Evolutionary conservation across 2,888 invertebrate species (phyloP).

Genomic region (Lasioglossum morio): DNA sequence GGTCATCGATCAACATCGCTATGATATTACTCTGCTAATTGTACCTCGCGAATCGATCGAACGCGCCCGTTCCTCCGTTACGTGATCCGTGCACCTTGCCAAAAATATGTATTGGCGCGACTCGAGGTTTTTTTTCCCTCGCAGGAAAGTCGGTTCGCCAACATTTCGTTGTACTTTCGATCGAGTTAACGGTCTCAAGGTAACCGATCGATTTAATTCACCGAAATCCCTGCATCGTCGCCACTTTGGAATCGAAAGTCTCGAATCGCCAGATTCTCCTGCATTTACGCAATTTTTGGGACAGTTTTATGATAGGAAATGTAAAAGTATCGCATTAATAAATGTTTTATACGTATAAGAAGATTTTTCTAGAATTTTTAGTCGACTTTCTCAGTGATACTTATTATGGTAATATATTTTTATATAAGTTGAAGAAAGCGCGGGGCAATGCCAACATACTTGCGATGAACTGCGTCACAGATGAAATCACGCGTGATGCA

Average conservation of each 20-base stretch:
- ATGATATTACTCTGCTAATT: conserved; percentile 19
- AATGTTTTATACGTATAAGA: background rate
- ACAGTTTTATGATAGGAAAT: background rate
- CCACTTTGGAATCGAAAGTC: background rate
- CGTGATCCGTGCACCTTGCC: background rate
- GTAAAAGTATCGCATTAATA: background rate
- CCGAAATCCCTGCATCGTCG: background rate
- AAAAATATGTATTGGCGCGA: background rate
- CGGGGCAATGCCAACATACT: background rate
- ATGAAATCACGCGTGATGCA: background rate
- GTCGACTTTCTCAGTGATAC: background rate
- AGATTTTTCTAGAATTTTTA: background rate
- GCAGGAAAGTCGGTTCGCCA: background rate
- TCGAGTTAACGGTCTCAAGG: background rate
- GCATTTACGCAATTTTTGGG: background rate
- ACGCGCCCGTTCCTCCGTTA: background rate
- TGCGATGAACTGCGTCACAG: background rate
- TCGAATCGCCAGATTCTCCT: background rate
- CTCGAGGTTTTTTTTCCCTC: background rate
- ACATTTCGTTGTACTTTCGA: background rate
- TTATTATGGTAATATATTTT: background rate
- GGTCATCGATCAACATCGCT: conserved; percentile 23
- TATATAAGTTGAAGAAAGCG: background rate
- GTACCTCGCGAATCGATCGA: background rate
- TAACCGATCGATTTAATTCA: background rate